Evolutionary conservation across 2,797 vertebrate species (phyloP), one percentile per base, ranked within the genome.

Genomic region (Peromyscus melanophrys): DNA sequence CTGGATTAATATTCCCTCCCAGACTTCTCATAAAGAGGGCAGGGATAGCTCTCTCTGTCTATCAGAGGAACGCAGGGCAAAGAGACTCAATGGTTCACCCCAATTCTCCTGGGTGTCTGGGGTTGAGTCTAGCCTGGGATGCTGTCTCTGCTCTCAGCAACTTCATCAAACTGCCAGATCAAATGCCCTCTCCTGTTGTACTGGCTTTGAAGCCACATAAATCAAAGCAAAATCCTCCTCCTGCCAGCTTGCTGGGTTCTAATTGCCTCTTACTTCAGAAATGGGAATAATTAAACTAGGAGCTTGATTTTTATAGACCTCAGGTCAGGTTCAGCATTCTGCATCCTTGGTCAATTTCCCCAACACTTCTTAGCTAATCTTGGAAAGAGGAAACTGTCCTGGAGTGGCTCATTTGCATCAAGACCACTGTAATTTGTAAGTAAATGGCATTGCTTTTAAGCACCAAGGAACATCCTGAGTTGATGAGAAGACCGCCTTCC

Each of bases 371-470:
- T 95, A 95, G 63, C 97, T 98, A 98, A 98, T 98, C 96, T 98
- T 46, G 92, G 96, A 92, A 94, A 98, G 96, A 96, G 95, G 96
- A 98, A 97, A 97, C 96, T 97, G 97, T 98, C 98, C 97, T 97
- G 96, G 92, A 97, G 97, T 95, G 93, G 93, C 95, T 98, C 96
- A 98, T 98, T 98, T 98, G 97, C 98, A 98, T 98, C 95, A 69
- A 97, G 98, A 98, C 94, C 97, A 98, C 97, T 98, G 96, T 98
- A 98, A 98, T 99, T 98, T 98, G 97, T 98, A 98, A 98, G 98
- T 98, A 98, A 99, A 98, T 98, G 97, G 91, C 95, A 95, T 95
- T 98, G 97, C 97, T 98, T 98, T 98, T 98, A 98, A 98, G 98
- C 97, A 94, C 97, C 98, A 97, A 98, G 96, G 94, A 98, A 95